Evolutionary conservation across 1,140 invertebrate species (phyloP), one percentile per base, ranked within the genome.

Genomic region (Ips nitidus): DNA sequence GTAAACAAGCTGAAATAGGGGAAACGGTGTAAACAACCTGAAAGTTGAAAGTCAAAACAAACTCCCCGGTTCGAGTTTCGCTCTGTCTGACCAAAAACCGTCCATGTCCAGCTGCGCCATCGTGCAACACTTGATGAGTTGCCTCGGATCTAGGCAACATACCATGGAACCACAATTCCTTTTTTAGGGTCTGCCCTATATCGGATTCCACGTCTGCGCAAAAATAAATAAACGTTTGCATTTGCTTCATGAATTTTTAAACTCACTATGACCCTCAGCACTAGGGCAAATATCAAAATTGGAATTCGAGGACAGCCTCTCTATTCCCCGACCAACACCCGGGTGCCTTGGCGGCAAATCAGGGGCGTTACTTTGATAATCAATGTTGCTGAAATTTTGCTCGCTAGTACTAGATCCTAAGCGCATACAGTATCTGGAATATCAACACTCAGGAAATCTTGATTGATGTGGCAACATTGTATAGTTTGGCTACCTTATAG

Each of bases 101-200:
- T 43, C 96, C 97, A 82, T 98, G 96, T 22, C 93, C 94, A n/a
- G 87, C 82, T 0, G 87, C 84, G 40, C 94, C 94, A 66, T 91
- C 92, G 68, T 95, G 90, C 38, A 98, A 84, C n/a, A 98, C 95
- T 67, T 95, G 86, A 65, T 91, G 89, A 1, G 95, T 94, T 0
- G 95, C 96, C 76, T 97, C 94, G 3, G 93, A 89, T 40, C 97
- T 85, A 2, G 94, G 92, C 69, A 98, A 80, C 36, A 94, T 97
- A 4, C 96, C 95, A 83, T 98, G 97, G 82, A 98, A 98, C 92
- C 97, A 98, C n/a, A 95, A 93, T 83, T 95, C 98, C 73, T 96
- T 92, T 63, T 87, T 84, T 75, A 95, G 84, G 55, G 87, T 89
- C 42, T 85, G 84, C 1, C 91, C 91, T 64, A 93, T 83, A 76